Conservation (phyloP, 1,140 invertebrate genomes). For the Leptonema lineaticorne region DNA sequence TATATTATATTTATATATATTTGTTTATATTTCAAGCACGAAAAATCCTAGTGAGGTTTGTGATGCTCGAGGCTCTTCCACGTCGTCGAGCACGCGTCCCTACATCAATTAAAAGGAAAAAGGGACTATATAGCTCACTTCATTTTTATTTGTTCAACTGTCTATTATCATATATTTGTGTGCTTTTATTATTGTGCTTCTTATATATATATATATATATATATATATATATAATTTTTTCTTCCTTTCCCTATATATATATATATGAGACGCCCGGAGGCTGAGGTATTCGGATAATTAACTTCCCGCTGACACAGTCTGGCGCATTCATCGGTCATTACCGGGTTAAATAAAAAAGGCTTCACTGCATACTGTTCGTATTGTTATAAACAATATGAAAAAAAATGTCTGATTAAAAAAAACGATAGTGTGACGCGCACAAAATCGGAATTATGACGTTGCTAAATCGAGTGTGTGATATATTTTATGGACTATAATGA, state of each 20-base stretch:
- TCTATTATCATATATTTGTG: neutral
- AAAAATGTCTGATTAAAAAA: conserved; percentile 37
- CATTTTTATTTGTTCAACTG: neutral
- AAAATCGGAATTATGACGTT: conserved; percentile 2
- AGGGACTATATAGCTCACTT: neutral
- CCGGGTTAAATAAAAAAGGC: conserved; percentile 27
- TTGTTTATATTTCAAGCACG: no score
- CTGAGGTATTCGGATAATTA: conserved; percentile 29
- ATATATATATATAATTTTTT: no score
- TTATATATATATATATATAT: conserved; percentile 29
- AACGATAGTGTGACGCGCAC: conserved; percentile 3
- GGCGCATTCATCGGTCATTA: conserved; percentile 36
- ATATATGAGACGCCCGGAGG: no score
- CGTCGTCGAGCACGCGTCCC: neutral
- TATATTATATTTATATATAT: no score
- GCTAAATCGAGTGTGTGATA: conserved; percentile 30
- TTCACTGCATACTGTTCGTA: neutral
- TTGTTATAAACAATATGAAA: no score
- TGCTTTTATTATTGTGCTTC: neutral
- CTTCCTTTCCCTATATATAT: no score
- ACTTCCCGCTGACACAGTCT: conserved; percentile 32
- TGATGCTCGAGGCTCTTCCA: neutral
- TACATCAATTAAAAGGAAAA: neutral
- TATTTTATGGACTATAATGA: conserved; percentile 16
- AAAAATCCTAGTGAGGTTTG: neutral